Evolutionary conservation across 2,113 vertebrate species (phyloP).

Genomic region (Crotalus horridus): DNA sequence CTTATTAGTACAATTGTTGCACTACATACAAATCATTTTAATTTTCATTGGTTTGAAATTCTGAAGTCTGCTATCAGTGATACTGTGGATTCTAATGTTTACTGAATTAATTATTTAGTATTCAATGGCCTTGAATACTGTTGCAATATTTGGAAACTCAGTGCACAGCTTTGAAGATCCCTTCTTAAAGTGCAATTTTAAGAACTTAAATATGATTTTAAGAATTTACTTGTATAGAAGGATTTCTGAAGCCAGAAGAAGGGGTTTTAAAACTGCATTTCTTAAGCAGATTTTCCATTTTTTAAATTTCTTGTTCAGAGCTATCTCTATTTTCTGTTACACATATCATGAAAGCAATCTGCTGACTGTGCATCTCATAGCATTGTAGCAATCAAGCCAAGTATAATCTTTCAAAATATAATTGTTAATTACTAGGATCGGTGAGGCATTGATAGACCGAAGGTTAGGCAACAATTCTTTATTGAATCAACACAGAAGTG

Average conservation of each 20-base stretch:
- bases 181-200: background rate
- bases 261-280: background rate
- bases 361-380: background rate
- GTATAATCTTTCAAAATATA: too few species aligned
- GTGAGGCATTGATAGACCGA: too few species aligned
- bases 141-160: background rate
- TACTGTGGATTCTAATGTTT: background rate
- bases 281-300: background rate
- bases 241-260: background rate
- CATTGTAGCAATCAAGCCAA: too few species aligned
- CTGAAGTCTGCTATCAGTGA: background rate
- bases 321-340: background rate
- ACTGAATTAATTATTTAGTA: background rate
- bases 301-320: background rate
- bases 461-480: too few species aligned
- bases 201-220: background rate
- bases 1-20: background rate
- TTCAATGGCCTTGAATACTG: background rate
- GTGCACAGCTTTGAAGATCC: background rate
- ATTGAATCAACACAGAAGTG: too few species aligned
- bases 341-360: slow-evolving; percentile 3
- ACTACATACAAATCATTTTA: background rate
- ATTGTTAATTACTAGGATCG: too few species aligned
- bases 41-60: background rate
- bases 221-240: background rate